phyloP scores from a whole-genome alignment of 2,113 vertebrate genomes.

The Mustelus asterias region DNA sequence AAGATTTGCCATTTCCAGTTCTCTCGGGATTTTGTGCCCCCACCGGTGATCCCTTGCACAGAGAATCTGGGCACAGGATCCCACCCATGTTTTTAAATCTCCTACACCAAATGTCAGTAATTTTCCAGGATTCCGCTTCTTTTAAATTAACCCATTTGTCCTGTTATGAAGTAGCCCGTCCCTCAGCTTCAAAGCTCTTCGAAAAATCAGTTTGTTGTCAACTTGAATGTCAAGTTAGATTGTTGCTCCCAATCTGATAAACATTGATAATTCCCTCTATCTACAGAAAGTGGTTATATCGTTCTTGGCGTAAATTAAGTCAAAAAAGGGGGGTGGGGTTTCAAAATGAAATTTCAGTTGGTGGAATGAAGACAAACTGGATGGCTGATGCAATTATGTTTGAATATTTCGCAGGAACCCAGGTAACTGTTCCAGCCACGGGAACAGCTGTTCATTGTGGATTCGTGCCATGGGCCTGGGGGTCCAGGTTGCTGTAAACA shows the following conservation, averaged over 20 bases:
- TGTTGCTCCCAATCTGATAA: not conserved
- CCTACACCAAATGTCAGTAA: not conserved
- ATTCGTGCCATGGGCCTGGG: not conserved
- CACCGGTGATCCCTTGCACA: too few relatives aligned
- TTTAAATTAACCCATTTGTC: not conserved
- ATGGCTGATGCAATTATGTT: not conserved
- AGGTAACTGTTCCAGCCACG: not conserved
- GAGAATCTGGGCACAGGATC: too few relatives aligned
- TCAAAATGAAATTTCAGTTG: not conserved
- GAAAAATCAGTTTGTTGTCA: not conserved
- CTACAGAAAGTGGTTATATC: not conserved
- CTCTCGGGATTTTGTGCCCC: too few relatives aligned
- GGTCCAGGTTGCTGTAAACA: not conserved
- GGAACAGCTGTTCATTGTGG: conserved; percentile 10
- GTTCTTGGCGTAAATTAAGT: not conserved
- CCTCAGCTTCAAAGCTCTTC: not conserved
- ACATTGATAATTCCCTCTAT: not conserved
- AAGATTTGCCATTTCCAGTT: too few relatives aligned
- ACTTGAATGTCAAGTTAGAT: not conserved
- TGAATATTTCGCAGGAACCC: conserved; percentile 21
- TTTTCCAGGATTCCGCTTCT: not conserved
- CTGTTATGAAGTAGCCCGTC: not conserved
- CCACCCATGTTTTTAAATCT: not conserved
- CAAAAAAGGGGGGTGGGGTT: not conserved
- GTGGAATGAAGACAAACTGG: not conserved